Percentiles rank a stretch among this genome's conserved stretches.
phyloP scores from a whole-genome alignment of 2,888 invertebrate genomes.

The Parnassius glacialis region DNA sequence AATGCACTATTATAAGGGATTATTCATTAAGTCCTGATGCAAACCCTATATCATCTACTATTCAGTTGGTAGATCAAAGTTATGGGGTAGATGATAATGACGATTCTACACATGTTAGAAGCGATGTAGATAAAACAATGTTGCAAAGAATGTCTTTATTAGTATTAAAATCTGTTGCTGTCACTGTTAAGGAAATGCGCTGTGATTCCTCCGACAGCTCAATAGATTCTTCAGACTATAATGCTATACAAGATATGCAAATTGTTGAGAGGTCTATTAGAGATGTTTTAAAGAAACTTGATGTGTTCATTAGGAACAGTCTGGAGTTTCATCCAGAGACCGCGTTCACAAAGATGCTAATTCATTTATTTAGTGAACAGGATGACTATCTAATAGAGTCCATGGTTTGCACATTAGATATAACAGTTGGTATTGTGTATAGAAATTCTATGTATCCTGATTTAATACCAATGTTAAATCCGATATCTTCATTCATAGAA shows the following conservation, averaged over 20 bases:
- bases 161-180: slow-evolving; percentile 93
- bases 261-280: slow-evolving; percentile 92
- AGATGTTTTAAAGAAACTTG: slow-evolving; percentile 90
- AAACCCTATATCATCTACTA: slow-evolving; percentile 57
- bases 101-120: slow-evolving; percentile 58
- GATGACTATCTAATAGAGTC: slow-evolving; percentile 95
- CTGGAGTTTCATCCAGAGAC: slow-evolving; percentile 94
- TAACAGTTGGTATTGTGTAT: slow-evolving; percentile 91
- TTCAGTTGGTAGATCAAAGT: slow-evolving; percentile 70
- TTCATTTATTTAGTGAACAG: slow-evolving; percentile 93
- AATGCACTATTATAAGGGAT: slow-evolving; percentile 61
- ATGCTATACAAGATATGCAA: slow-evolving; percentile 94
- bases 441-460: slow-evolving; percentile 90
- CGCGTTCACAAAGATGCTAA: slow-evolving; percentile 92
- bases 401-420: slow-evolving; percentile 94
- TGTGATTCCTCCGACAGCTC: slow-evolving; percentile 93
- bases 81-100: slow-evolving; percentile 70
- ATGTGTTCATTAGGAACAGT: slow-evolving; percentile 89
- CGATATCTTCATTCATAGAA: slow-evolving; percentile 92
- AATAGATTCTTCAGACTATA: slow-evolving; percentile 90
- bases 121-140: slow-evolving; percentile 87
- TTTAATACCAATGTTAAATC: slow-evolving; percentile 90
- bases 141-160: slow-evolving; percentile 93
- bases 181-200: slow-evolving; percentile 93
- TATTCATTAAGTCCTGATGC: slow-evolving; percentile 64